These are phyloP conservation scores for Cybosia mesomella DNA, from an alignment of 2,888 invertebrate genomes.

Conservation along the genomic window DNA sequence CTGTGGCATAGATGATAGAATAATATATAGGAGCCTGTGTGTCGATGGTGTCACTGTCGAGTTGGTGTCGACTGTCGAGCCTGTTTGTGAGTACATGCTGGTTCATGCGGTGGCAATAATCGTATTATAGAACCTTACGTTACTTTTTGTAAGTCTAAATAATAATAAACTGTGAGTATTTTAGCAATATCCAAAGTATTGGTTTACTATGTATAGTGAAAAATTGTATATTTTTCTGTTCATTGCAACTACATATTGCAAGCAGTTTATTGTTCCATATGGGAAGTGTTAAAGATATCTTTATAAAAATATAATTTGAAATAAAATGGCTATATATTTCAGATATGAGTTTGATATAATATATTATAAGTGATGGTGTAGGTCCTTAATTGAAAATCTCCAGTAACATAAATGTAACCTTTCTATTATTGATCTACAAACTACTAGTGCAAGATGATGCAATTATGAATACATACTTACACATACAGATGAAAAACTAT, in stretches of 20 bases:
- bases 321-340: not conserved
- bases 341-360: not conserved
- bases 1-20: too few relatives aligned
- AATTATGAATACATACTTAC: not conserved
- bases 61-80: too few relatives aligned
- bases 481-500: not conserved
- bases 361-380: not conserved
- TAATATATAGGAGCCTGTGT: too few relatives aligned
- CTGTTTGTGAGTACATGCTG: not conserved
- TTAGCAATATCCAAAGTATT: not conserved
- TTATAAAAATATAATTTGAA: not conserved
- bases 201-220: not conserved
- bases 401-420: not conserved
- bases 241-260: not conserved
- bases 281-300: not conserved
- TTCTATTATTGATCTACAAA: constrained; percentile 6
- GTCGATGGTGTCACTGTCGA: too few relatives aligned
- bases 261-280: constrained; percentile 8
- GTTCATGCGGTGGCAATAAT: not conserved
- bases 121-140: not conserved
- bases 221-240: not conserved
- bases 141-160: not conserved
- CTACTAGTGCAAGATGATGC: constrained; percentile 4
- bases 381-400: not conserved
- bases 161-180: constrained; percentile 7